phyloP scores from a whole-genome alignment of 1,140 invertebrate species.

The Aphaenogaster ashmeadi region DNA sequence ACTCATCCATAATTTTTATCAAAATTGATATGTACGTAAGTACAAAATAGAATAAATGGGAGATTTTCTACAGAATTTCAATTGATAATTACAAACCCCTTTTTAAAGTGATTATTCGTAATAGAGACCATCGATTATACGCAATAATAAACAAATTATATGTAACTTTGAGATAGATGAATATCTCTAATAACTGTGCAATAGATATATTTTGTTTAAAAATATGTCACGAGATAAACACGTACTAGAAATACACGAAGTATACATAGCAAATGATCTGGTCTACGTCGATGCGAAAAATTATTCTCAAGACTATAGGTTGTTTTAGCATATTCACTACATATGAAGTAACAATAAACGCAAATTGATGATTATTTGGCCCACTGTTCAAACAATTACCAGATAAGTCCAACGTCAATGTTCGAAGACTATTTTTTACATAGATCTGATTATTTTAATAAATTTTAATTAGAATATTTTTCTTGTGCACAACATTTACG shows the following conservation, averaged over 20 bases:
- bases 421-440: not conserved
- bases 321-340: not conserved
- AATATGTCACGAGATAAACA: not conserved
- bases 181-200: not conserved
- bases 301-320: not conserved
- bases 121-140: not conserved
- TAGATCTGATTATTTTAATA: conserved; percentile 26
- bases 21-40: conserved; percentile 21
- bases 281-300: not conserved
- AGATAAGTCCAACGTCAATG: not conserved
- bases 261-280: not conserved
- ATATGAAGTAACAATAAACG: not conserved
- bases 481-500: not conserved
- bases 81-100: not conserved
- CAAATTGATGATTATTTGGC: conserved; percentile 2
- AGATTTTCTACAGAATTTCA: not conserved
- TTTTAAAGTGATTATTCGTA: not conserved
- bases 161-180: not conserved
- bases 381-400: not conserved
- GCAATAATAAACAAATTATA: not conserved
- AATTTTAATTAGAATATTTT: conserved; percentile 7
- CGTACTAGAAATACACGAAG: not conserved
- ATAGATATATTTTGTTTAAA: not conserved
- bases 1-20: conserved; percentile 34
- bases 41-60: not conserved